phyloP scores from a whole-genome alignment of 2,888 invertebrate species.

The Lasius platythorax region DNA sequence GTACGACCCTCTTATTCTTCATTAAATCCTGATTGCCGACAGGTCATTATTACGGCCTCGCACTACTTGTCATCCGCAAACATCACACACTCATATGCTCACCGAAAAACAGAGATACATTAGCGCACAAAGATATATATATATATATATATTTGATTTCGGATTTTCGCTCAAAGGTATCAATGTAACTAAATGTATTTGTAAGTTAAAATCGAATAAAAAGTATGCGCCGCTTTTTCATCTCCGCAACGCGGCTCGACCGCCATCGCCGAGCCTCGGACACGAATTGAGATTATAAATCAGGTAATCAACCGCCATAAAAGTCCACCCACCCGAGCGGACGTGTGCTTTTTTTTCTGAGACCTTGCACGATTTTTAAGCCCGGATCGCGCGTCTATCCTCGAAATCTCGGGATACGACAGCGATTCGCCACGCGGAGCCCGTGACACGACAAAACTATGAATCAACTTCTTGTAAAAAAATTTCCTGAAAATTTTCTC shows the following conservation, averaged over 20 bases:
- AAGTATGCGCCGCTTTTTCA: background rate
- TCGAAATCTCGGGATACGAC: slow-evolving; percentile 57
- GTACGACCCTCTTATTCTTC: slow-evolving; percentile 67
- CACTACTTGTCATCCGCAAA: slow-evolving; percentile 20
- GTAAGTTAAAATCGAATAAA: background rate
- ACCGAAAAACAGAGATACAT: background rate
- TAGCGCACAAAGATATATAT: background rate
- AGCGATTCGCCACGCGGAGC: slow-evolving; percentile 74
- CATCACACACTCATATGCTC: background rate
- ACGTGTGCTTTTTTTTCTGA: slow-evolving; percentile 55
- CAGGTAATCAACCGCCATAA: slow-evolving; percentile 84
- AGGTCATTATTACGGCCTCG: slow-evolving; percentile 29
- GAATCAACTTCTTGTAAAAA: too few relatives aligned
- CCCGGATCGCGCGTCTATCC: slow-evolving; percentile 52
- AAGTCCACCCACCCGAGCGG: slow-evolving; percentile 81
- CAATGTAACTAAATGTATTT: background rate
- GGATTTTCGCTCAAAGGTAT: background rate
- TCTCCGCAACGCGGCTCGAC: slow-evolving; percentile 4
- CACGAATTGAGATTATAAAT: slow-evolving; percentile 79
- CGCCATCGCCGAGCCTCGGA: background rate
- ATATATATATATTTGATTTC: background rate
- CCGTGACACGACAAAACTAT: background rate
- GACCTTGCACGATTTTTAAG: slow-evolving; percentile 60
- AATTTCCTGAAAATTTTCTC: too few relatives aligned
- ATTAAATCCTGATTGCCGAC: slow-evolving; percentile 75